Evolutionary conservation across 2,797 vertebrate genomes (phyloP).

Genomic region (Tokudaia tokunoshimensis): DNA sequence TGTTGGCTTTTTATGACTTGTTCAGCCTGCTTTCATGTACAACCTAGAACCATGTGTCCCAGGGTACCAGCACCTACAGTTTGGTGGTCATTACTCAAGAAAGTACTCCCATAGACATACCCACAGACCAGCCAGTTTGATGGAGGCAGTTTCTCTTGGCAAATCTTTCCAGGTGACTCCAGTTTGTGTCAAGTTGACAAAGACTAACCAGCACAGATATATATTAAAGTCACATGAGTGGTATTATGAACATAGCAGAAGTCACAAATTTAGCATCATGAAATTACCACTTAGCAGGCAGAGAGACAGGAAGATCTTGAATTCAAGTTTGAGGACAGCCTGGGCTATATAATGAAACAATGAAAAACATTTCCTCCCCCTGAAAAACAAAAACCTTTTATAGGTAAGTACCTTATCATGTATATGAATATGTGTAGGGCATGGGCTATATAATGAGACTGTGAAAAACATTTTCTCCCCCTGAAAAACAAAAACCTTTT

Average conservation of each 20-base stretch:
- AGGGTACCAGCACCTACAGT: neutral
- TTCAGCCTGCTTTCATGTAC: neutral
- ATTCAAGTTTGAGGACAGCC: neutral
- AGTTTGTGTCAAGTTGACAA: neutral
- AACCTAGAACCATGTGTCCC: neutral
- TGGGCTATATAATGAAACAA: neutral
- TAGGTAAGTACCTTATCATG: neutral
- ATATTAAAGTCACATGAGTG: neutral
- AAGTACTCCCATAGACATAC: neutral
- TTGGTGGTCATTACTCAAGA: neutral
- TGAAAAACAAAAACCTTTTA: neutral
- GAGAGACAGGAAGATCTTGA: neutral
- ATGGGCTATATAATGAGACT: neutral
- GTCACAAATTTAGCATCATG: neutral
- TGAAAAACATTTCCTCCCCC: neutral
- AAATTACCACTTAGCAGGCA: neutral
- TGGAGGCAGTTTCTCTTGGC: neutral
- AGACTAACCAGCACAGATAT: neutral
- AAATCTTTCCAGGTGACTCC: neutral
- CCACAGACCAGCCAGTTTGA: neutral
- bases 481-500: neutral
- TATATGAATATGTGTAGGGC: neutral
- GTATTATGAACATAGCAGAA: neutral
- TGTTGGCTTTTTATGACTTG: neutral
- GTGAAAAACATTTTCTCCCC: neutral